Base-by-base conservation (phyloP, 2,888 invertebrate species). In the Hololepta plana region DNA sequence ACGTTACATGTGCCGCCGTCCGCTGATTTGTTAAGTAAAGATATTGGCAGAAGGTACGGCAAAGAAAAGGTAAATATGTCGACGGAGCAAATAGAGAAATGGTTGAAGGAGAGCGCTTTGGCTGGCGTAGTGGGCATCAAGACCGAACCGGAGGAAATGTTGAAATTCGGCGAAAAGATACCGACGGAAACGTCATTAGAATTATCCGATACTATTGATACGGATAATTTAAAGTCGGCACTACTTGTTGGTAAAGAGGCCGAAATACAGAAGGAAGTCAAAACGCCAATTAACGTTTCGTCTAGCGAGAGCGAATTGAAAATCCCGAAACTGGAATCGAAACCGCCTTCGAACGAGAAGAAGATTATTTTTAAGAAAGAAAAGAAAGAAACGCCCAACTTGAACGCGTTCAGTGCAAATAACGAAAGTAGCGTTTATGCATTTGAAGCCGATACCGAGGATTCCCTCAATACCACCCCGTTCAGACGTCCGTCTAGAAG, bases 401-500 rank as follows among this genome's bases (percentile, higher is more conserved):
- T 59, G 3, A 64, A 56, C 39, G 72, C 72, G 1, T 72, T 72
- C 47, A 71, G 70, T 0, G 67, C 67, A 1, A 69, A 69, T 36
- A 72, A 72, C 41, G 72, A 73, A 43, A 68, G 69, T 32, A 72
- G 72, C 31, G 67, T 74, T 9, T 74, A 75, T 40, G 74, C 74
- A 2, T 75, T 75, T 44, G 72, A 72, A 35, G 70, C 69, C 33
- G 72, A 72, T 21, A 63, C 62, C 15, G 72, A 71, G 31, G 57
- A 62, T 10, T 57, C 57, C n/a, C 43, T 53, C 1, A 49, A 61
- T 12, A 63, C 55, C 29, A 64, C 66, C 9, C 69, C 68, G 2
- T 71, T 72, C 42, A 47, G 67, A 16, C 46, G 65, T 21, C 60
- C 60, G 21, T 51, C 53, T 17, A 46, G 62, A 28, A 43, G 55